Evolutionary conservation across 2,888 invertebrate genomes (phyloP), one percentile per base, ranked within the genome.

Genomic region (Lycocerus yunnanus): DNA sequence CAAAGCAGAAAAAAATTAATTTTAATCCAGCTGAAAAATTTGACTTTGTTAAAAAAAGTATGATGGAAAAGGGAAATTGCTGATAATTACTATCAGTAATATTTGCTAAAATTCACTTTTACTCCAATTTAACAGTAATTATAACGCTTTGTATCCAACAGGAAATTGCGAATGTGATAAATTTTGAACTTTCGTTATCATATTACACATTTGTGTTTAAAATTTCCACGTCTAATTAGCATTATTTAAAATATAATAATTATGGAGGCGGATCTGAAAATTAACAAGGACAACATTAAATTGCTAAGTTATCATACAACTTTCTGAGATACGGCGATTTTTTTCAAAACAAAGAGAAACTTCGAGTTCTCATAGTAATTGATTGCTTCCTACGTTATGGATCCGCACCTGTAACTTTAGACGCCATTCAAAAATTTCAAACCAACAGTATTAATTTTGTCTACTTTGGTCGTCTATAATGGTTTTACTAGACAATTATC

Each of bases 401-500:
- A n/a, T 43, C 43, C n/a, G 43, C 43, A 8, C 4, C 43, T 43
- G 43, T 43, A 43, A 43, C n/a, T 43, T 43, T 8, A n/a, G 6
- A 8, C 43, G 6, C 6, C n/a, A 43, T n/a, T 43, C n/a, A n/a
- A 43, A 43, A 43, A n/a, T n/a, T 43, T 1, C n/a, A 43, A 6
- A 43, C n/a, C 43, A n/a, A n/a, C 43, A 43, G 43, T 43, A 43
- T 43, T 43, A 43, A n/a, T 43, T 43, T 43, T 43, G 5, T n/a
- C 43, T 43, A n/a, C n/a, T 43, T 43, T 43, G 43, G 43, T 43
- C 43, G 43, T 43, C 43, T 43, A 43, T 43, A 43, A 43, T 43
- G n/a, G 43, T 43, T 43, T 43, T 70, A 70, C 15, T 69, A 69
- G 59, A 63, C 59, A 71, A 72, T 68, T 66, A 68, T 68, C 69